Evolutionary conservation across 2,113 vertebrate species (phyloP), one percentile per base, ranked within the genome.

Genomic region (Litocranius walleri): DNA sequence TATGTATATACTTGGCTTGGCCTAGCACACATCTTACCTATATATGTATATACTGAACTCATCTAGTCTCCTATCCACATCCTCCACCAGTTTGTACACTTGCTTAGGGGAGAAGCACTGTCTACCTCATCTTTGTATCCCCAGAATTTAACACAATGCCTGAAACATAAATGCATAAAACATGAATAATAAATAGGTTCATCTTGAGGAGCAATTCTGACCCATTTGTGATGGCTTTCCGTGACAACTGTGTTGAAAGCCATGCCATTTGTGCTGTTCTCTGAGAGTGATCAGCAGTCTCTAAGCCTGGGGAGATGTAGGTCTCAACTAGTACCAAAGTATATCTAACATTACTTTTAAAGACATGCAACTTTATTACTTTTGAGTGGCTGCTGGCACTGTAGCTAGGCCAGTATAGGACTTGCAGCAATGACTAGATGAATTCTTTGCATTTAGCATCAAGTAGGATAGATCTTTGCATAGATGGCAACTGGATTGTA

Each of bases 31-130:
- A 33, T 30, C 36, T 40, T 15, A 15, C 25, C 30, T 48, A 2
- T 8, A 21, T 30, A 21, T 17, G 3, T 40, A 74, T 43, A 8
- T 4, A 13, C 16, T 17, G 48, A 57, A 2, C 17, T 23, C 77
- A 62, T 15, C 36, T 21, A 16, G n/a, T 7, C 10, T 23, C 88
- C 2, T 25, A 14, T 25, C 36, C 5, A 1, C 23, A 29, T 59
- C 25, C 27, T n/a, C 23, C 21, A 13, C 9, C 14, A 30, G 56
- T 52, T 14, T 27, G 15, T 30, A 59, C 23, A 40, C 33, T 91
- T 3, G 0, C 40, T 9, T 7, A 14, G n/a, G 10, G 12, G 16
- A 74, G 23, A 30, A 29, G 59, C 1, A 3, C 5, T 48, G 16
- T 77, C 56, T 64, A 36, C 23, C 10, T 91, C 7, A 0, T 23